Evolutionary conservation across 2,797 vertebrate species (phyloP), one percentile per base, ranked within the genome.

Genomic region (Garrulus glandarius): DNA sequence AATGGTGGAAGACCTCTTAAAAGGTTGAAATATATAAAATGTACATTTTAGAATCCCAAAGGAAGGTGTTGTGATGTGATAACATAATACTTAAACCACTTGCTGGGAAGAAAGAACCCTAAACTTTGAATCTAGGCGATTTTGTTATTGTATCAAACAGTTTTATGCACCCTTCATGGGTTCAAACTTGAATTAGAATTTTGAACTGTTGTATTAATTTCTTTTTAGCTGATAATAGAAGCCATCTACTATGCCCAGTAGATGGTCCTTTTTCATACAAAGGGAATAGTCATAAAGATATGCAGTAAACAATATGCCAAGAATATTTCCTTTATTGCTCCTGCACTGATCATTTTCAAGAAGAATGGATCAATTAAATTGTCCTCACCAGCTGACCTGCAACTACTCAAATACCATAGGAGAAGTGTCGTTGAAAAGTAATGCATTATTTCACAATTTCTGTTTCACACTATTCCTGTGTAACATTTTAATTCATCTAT

Each of bases 21-120:
- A 97, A 96, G 23, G 60, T 82, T 83, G 84, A 75, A 92, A 97
- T 92, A 74, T 64, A 91, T 93, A 96, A 97, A 96, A 91, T 26
- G n/a, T 82, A 50, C 60, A 76, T 26, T 95, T 97, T 96, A 96
- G 87, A 96, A 92, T 96, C 27, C 70, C 68, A 68, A 91, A 94
- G 68, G 63, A 95, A 96, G 49, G 64, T 32, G 95, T 80, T 37
- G 15, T 86, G 63, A 84, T 83, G 79, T 87, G 77, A 93, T 95
- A 97, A 96, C 50, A 74, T 64, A 94, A 81, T 49, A 96, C 76
- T 91, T 86, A 96, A 96, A 95, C 44, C 10, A 65, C 37, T 87
- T 89, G 24, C 63, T 87, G 34, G 43, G 63, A 69, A 80, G 20
- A 65, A 87, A 89, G 93, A 86, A 37, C 81, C 20, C 68, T 96